A percentile compares a stretch with the other conserved stretches of the same genome.
Conservation (phyloP, 2,797 vertebrate species). For the Neostethus bicornis region DNA sequence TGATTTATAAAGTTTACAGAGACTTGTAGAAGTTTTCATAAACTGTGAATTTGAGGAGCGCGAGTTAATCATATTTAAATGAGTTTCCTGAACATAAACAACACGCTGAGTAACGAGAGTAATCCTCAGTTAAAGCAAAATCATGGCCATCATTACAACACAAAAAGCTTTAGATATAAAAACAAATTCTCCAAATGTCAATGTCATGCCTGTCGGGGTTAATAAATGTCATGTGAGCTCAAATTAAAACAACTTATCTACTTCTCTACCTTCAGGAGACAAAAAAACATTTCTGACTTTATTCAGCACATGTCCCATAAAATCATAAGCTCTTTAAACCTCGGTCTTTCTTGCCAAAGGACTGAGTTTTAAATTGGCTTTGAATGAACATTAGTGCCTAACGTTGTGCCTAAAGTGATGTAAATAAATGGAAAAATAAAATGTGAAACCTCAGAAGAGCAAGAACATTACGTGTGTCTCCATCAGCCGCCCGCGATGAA, state of each 20-base stretch:
- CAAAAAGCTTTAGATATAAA: conserved; percentile 16
- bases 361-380: too few species aligned
- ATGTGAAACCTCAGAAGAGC: not conserved
- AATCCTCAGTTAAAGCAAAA: conserved; percentile 14
- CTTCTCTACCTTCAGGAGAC: not conserved
- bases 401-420: not conserved
- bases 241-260: conserved; percentile 6
- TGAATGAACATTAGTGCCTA: not conserved
- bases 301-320: not conserved
- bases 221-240: not conserved
- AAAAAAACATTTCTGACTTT: not conserved
- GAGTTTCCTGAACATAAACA: too few species aligned
- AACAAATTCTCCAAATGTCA: not conserved
- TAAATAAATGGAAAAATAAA: not conserved
- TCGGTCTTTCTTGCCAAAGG: not conserved
- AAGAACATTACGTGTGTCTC: not conserved
- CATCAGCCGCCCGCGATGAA: not conserved
- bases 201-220: conserved; percentile 1
- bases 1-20: too few species aligned
- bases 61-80: too few species aligned
- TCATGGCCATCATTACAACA: conserved; percentile 2
- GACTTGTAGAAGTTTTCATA: too few species aligned
- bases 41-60: too few species aligned
- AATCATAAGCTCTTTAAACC: not conserved
- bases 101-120: conserved; percentile 11